A percentile compares a stretch with the other conserved stretches of the same genome.
These are phyloP conservation scores for Bovichtus variegatus DNA, from an alignment of 2,797 vertebrate species.

Conservation along the genomic window DNA sequence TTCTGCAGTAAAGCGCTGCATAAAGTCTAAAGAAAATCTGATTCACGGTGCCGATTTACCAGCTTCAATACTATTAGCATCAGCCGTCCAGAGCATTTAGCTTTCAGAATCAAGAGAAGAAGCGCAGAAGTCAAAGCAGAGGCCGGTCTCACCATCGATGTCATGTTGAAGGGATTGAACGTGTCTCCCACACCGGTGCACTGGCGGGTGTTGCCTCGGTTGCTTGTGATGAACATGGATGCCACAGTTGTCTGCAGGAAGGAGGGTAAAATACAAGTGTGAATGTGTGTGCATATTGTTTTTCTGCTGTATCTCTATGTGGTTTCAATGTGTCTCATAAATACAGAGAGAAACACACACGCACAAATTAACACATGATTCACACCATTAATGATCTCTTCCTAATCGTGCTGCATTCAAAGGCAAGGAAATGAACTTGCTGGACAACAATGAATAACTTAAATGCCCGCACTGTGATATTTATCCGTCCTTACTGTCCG, in stretches of 20 bases:
- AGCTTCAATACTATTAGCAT: background rate
- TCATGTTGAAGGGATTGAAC: slow-evolving; percentile 85
- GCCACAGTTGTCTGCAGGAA: slow-evolving; percentile 53
- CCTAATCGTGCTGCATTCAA: background rate
- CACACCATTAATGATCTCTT: background rate
- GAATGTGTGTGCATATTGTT: background rate
- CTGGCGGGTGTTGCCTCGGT: background rate
- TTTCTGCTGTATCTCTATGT: background rate
- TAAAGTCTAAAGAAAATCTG: no score
- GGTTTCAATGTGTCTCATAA: background rate
- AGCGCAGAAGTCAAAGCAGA: background rate
- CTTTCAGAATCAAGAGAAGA: background rate
- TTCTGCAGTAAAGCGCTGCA: background rate
- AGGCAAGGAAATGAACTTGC: background rate
- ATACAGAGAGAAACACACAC: background rate
- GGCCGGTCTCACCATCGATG: slow-evolving; percentile 66
- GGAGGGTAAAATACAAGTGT: background rate
- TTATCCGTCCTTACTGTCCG: background rate
- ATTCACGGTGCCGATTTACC: background rate
- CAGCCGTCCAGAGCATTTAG: background rate
- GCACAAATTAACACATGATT: background rate
- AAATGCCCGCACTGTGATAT: background rate
- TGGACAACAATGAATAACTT: background rate
- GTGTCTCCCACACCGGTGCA: slow-evolving; percentile 65
- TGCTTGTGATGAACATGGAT: slow-evolving; percentile 73